phyloP scores from a whole-genome alignment of 2,888 invertebrate species.

The Cosmia pyralina region DNA sequence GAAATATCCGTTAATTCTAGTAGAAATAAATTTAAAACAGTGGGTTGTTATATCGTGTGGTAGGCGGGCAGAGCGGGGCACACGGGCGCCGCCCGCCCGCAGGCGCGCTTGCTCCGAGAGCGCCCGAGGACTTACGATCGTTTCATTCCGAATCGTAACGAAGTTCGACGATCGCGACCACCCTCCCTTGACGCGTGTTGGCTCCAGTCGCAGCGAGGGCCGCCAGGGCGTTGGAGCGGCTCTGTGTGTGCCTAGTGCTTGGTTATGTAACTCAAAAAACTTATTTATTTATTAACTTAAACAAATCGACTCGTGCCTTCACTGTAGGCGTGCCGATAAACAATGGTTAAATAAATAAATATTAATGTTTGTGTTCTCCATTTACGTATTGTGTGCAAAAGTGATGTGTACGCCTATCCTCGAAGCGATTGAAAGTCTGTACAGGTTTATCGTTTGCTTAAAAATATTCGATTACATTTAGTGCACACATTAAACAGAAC shows the following conservation, averaged over 20 bases:
- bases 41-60: constrained; percentile 78
- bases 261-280: constrained; percentile 89
- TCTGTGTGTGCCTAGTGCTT: constrained; percentile 82
- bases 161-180: constrained; percentile 88
- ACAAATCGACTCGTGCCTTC: constrained; percentile 73
- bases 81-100: constrained; percentile 87
- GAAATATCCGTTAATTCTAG: constrained; percentile 72
- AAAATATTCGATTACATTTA: constrained; percentile 70
- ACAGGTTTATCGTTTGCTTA: constrained; percentile 84
- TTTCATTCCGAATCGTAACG: constrained; percentile 87
- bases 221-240: constrained; percentile 88
- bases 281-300: constrained; percentile 88
- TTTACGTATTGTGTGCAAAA: constrained; percentile 76
- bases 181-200: constrained; percentile 88
- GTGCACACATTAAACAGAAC: constrained; percentile 54
- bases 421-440: constrained; percentile 82
- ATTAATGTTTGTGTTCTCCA: constrained; percentile 49
- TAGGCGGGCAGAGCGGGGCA: constrained; percentile 80
- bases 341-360: constrained; percentile 60
- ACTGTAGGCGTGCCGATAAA: constrained; percentile 67
- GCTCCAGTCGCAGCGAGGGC: constrained; percentile 88
- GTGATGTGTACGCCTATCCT: constrained; percentile 87
- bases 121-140: constrained; percentile 88
- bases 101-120: constrained; percentile 88
- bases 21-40: constrained; percentile 82